A percentile compares a stretch with the other conserved stretches of the same genome.
phyloP scores from a whole-genome alignment of 2,888 invertebrate species.

The Ornithoptera priamus region DNA sequence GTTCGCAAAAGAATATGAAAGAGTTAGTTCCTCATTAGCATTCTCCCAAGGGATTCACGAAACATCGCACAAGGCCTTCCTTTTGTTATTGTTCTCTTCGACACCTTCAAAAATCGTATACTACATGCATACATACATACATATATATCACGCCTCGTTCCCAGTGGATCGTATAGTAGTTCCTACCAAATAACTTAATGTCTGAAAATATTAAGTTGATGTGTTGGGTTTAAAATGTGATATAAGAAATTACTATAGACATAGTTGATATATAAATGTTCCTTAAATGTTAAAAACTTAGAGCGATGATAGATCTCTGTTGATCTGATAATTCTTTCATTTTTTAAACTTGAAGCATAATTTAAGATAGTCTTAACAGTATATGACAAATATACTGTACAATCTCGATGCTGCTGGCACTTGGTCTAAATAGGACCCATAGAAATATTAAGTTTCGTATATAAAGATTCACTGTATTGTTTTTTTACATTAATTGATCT shows the following conservation, averaged over 20 bases:
- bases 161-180: background rate
- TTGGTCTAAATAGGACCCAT: slow-evolving; percentile 3
- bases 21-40: slow-evolving; percentile 24
- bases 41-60: slow-evolving; percentile 20
- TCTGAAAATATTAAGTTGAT: too few species aligned
- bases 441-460: slow-evolving; percentile 4
- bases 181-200: too few species aligned
- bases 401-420: background rate
- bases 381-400: background rate
- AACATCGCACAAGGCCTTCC: slow-evolving; percentile 19
- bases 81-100: slow-evolving; percentile 4
- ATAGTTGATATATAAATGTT: too few species aligned
- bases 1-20: slow-evolving; percentile 24
- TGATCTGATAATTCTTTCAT: too few species aligned
- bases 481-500: too few species aligned
- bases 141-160: too few species aligned
- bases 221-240: too few species aligned
- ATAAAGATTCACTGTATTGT: background rate
- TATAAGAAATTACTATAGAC: too few species aligned
- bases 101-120: slow-evolving; percentile 1
- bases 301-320: too few species aligned
- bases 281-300: too few species aligned
- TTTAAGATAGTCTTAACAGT: background rate
- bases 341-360: background rate
- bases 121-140: too few species aligned